Percentiles rank a stretch among this genome's conserved stretches.
Evolutionary conservation across 2,797 vertebrate genomes (phyloP).

Genomic region (Thalassophryne amazonica): DNA sequence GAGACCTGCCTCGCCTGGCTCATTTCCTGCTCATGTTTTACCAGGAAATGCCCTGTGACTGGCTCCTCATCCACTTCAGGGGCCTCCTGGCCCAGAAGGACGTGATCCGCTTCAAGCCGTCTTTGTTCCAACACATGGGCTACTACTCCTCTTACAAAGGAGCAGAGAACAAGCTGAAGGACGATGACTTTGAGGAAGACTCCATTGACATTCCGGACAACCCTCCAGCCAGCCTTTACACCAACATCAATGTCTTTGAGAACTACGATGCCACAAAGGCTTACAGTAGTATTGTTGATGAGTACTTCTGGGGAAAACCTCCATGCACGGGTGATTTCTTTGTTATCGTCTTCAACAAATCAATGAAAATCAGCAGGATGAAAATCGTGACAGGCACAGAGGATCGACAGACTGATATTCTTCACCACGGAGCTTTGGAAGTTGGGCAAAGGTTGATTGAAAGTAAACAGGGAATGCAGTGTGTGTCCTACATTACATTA

Average conservation of each 20-base stretch:
- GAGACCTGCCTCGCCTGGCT: slow-evolving; percentile 91
- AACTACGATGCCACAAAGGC: slow-evolving; percentile 90
- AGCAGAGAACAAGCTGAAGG: slow-evolving; percentile 95
- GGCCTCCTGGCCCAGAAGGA: slow-evolving; percentile 94
- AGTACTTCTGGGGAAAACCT: slow-evolving; percentile 95
- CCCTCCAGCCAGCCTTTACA: slow-evolving; percentile 89
- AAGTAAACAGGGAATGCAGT: slow-evolving; percentile 86
- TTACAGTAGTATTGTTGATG: slow-evolving; percentile 87
- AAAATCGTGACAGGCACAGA: slow-evolving; percentile 92
- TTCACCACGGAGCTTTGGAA: slow-evolving; percentile 90
- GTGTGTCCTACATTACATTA: slow-evolving; percentile 87
- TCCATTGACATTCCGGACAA: slow-evolving; percentile 96
- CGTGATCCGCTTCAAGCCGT: slow-evolving; percentile 96
- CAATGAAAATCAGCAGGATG: slow-evolving; percentile 87
- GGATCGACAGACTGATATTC: slow-evolving; percentile 91
- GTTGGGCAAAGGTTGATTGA: slow-evolving; percentile 86
- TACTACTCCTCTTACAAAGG: slow-evolving; percentile 98
- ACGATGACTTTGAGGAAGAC: slow-evolving; percentile 97
- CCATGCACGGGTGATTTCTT: slow-evolving; percentile 90
- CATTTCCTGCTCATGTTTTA: slow-evolving; percentile 99
- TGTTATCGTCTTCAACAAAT: slow-evolving; percentile 86
- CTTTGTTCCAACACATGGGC: slow-evolving; percentile 98
- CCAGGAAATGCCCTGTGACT: slow-evolving; percentile 99
- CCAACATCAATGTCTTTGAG: slow-evolving; percentile 95
- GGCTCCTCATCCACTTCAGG: slow-evolving; percentile 95